Evolutionary conservation across 1,140 invertebrate genomes (phyloP).

Genomic region (Geopemphigus sp.): DNA sequence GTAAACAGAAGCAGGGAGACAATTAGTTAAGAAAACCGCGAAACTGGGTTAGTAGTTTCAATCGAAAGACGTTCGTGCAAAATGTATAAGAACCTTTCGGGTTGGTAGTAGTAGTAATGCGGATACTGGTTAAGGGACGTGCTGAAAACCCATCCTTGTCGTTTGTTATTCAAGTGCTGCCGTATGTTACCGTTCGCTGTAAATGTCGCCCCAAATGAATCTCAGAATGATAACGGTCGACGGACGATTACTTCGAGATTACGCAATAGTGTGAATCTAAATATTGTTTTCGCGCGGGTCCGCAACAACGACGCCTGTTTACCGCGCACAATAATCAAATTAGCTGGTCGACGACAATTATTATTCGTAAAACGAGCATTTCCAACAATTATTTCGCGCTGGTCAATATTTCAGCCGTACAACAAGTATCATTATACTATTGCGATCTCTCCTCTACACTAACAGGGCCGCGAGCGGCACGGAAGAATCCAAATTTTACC

Average conservation of each 20-base stretch:
- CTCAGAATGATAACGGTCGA: constrained; percentile 25
- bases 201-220: constrained; percentile 32
- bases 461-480: no score
- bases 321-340: no score
- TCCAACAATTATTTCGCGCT: no score
- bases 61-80: constrained; percentile 22
- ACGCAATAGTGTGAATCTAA: constrained; percentile 44
- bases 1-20: background rate
- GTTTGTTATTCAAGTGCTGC: constrained; percentile 45
- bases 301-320: no score
- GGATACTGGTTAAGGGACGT: constrained; percentile 45
- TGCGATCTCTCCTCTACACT: constrained; percentile 37
- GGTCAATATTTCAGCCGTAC: no score
- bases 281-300: no score
- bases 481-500: constrained; percentile 15
- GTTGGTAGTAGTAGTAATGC: constrained; percentile 48
- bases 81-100: constrained; percentile 47
- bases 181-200: constrained; percentile 48
- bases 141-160: constrained; percentile 48
- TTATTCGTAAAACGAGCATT: no score
- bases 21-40: background rate
- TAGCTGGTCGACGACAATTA: no score
- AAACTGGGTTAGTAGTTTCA: constrained; percentile 9
- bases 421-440: background rate
- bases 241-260: constrained; percentile 13